phyloP scores from a whole-genome alignment of 2,888 invertebrate genomes.

The Protophormia terraenovae region DNA sequence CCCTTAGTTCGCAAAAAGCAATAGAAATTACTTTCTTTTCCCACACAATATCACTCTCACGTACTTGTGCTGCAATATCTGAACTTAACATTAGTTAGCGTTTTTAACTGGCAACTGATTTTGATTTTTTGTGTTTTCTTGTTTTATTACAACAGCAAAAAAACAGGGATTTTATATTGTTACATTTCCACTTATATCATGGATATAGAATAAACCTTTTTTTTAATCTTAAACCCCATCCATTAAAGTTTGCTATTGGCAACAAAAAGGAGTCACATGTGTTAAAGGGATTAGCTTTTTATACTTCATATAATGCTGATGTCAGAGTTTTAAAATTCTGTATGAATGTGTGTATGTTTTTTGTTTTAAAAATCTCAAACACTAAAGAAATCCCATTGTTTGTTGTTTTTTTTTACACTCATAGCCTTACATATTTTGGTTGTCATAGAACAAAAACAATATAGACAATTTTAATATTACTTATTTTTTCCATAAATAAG shows the following conservation, averaged over 20 bases:
- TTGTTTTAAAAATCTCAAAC: neutral
- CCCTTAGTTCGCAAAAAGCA: too few relatives aligned
- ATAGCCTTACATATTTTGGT: neutral
- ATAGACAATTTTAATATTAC: neutral
- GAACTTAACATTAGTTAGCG: slow-evolving; percentile 17
- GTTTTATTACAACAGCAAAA: neutral
- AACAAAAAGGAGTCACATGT: slow-evolving; percentile 28
- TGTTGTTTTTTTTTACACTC: neutral
- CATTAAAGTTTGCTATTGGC: neutral
- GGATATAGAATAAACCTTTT: too few relatives aligned
- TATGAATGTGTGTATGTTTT: neutral
- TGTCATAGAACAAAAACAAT: neutral
- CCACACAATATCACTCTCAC: neutral
- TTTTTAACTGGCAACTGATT: slow-evolving; percentile 19
- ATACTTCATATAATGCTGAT: slow-evolving; percentile 23
- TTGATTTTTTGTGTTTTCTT: neutral
- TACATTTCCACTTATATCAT: too few relatives aligned
- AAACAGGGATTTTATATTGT: neutral
- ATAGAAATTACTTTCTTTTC: neutral
- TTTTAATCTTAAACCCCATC: neutral
- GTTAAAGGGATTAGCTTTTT: slow-evolving; percentile 27
- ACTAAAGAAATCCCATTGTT: neutral
- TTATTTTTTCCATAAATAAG: neutral
- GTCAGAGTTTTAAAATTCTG: slow-evolving; percentile 14
- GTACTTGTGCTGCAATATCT: neutral